These are phyloP conservation scores for Melanocharis versteri DNA, from an alignment of 2,113 vertebrate genomes.

Conservation along the genomic window DNA sequence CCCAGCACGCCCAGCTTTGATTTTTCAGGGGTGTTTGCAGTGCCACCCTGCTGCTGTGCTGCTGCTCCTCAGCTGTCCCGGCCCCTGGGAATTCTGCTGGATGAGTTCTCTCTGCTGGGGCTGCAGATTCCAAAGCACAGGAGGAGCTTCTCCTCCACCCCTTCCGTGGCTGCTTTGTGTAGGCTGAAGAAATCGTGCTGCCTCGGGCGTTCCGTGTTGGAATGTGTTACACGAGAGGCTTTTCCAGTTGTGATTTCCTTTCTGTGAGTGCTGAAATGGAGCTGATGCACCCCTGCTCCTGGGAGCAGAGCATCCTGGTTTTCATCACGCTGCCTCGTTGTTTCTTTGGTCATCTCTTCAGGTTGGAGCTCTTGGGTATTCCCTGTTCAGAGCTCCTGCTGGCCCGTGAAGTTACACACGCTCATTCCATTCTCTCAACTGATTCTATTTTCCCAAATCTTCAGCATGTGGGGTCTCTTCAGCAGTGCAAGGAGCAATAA, in stretches of 20 bases:
- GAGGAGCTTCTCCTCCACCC: neutral
- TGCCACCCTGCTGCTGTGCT: neutral
- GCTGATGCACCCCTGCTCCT: neutral
- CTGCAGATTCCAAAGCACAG: neutral
- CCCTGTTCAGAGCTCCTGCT: neutral
- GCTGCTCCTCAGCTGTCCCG: neutral
- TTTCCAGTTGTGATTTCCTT: neutral
- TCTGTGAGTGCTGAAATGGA: neutral
- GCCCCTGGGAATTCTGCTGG: neutral
- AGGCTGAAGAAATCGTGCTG: neutral
- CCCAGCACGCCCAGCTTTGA: neutral
- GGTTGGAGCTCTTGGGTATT: neutral
- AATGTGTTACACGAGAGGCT: neutral
- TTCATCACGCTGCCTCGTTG: neutral
- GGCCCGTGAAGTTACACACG: accelerated
- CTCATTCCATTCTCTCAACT: accelerated
- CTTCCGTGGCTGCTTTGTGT: neutral
- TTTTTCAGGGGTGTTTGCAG: too few relatives aligned
- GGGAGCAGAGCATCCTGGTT: neutral
- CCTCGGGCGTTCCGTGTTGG: neutral
- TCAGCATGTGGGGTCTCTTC: accelerated
- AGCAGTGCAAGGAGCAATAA: neutral
- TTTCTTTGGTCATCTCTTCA: neutral
- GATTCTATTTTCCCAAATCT: neutral
- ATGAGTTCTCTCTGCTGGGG: neutral